Percentiles rank a stretch among this genome's conserved stretches.
Evolutionary conservation across 1,140 invertebrate genomes (phyloP).

Genomic region (Caenorhabditis inopinata): DNA sequence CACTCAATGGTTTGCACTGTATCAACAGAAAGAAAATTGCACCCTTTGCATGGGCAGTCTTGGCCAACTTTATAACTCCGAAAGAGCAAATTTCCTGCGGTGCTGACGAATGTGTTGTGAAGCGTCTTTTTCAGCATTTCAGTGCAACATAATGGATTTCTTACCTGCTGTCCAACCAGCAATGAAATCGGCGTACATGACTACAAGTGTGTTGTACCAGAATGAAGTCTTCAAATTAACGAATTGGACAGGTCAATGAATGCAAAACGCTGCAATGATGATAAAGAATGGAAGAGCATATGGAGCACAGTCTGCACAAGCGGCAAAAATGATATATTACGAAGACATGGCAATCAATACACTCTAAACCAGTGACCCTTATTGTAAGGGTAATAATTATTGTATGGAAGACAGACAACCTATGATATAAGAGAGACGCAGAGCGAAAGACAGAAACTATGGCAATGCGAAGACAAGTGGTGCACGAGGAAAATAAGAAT

Average conservation of each 20-base stretch:
- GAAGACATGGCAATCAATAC: neutral
- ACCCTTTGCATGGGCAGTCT: too few species aligned
- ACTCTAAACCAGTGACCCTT: too few species aligned
- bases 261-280: neutral
- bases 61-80: too few species aligned
- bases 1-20: too few species aligned
- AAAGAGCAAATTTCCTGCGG: too few species aligned
- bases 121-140: too few species aligned
- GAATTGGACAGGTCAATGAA: neutral
- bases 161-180: conserved; percentile 50
- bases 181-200: conserved; percentile 50
- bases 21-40: too few species aligned
- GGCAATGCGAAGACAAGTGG: neutral
- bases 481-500: neutral
- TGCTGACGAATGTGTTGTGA: too few species aligned
- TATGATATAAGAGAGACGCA: neutral
- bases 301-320: conserved; percentile 3
- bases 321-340: neutral
- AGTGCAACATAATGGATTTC: too few species aligned
- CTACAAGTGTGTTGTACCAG: too few species aligned
- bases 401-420: neutral
- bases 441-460: neutral
- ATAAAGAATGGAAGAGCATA: neutral
- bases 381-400: too few species aligned
- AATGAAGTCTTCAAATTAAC: neutral